Base-by-base conservation (phyloP, 2,797 vertebrate species). In the Oceanodroma leucorhoa region DNA sequence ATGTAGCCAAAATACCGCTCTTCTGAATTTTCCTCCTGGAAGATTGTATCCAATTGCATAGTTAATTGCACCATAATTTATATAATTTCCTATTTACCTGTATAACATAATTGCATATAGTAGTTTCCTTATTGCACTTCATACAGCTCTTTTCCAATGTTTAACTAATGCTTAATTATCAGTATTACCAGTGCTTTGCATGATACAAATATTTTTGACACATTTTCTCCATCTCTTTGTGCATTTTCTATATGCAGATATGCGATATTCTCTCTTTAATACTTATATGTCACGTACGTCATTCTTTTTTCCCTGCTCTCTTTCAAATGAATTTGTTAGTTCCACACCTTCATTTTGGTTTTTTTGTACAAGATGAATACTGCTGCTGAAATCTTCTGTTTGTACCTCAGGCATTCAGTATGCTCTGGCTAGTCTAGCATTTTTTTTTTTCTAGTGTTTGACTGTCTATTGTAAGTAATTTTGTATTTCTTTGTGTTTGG, bases 301-400 rank as follows among this genome's bases (percentile, higher is more conserved):
- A 29, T 48, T 57, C 8, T 82, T 27, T 27, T 53, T 9, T 3
- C 8, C 11, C 9, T 1, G 1, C 5, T 43, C 2, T 30, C 27
- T 58, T 71, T 71, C 53, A 66, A 6, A 61, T 80, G 4, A 27
- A 22, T 66, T 65, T 88, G 12, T n/a, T 61, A 66, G n/a, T 43
- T 83, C 29, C n/a, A 34, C 11, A 38, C 7, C 51, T 67, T 62
- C 5, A 7, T 40, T 61, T 61, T 46, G 11, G 11, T 1, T 38
- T 57, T 51, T 72, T 78, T 38, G 11, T 19, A 21, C 23, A 38
- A 73, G 54, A 12, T 58, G 9, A 64, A 30, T 51, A 14, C 11
- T 57, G 30, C 69, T 71, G 23, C 38, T 72, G 26, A 46, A 66
- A 66, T 57, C n/a, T 70, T 55, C 16, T 34, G 16, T 65, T 84